These are phyloP conservation scores for Pangasius krempfi DNA, from an alignment of 2,797 vertebrate genomes.

Conservation along the genomic window DNA sequence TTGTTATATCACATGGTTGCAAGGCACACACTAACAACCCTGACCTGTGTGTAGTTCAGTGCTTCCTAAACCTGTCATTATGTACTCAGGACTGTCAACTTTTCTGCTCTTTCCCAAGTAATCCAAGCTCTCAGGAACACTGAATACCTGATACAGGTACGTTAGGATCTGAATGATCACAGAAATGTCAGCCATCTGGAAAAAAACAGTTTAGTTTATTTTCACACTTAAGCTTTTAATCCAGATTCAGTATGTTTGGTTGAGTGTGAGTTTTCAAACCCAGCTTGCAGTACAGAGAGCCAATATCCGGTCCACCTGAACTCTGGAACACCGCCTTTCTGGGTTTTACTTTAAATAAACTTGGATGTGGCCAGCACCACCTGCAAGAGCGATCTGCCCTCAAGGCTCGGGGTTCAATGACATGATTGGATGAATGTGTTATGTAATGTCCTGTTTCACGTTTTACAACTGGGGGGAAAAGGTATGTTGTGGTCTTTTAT, in stretches of 20 bases:
- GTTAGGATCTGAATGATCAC: not conserved
- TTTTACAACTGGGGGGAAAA: not conserved
- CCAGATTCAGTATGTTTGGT: not conserved
- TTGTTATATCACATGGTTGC: not conserved
- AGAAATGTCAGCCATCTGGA: constrained; percentile 1
- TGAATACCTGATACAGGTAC: constrained; percentile 16
- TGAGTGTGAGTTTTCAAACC: not conserved
- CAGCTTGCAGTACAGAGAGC: not conserved
- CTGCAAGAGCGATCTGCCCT: not conserved
- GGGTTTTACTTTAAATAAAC: constrained; percentile 8
- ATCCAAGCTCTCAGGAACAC: not conserved
- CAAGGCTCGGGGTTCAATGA: not conserved
- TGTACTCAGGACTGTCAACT: not conserved
- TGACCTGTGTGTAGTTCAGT: not conserved
- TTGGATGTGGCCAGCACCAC: not conserved
- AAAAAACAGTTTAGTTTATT: constrained; percentile 6
- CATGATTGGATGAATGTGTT: not conserved
- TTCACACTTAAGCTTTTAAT: not conserved
- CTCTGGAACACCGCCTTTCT: not conserved
- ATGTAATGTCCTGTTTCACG: not conserved
- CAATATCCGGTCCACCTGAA: not conserved
- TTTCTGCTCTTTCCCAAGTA: not conserved
- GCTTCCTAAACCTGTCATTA: not conserved
- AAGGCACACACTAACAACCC: not conserved
- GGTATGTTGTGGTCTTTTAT: not conserved